Conservation (phyloP, 2,797 vertebrate species). For the Lophius americanus region DNA sequence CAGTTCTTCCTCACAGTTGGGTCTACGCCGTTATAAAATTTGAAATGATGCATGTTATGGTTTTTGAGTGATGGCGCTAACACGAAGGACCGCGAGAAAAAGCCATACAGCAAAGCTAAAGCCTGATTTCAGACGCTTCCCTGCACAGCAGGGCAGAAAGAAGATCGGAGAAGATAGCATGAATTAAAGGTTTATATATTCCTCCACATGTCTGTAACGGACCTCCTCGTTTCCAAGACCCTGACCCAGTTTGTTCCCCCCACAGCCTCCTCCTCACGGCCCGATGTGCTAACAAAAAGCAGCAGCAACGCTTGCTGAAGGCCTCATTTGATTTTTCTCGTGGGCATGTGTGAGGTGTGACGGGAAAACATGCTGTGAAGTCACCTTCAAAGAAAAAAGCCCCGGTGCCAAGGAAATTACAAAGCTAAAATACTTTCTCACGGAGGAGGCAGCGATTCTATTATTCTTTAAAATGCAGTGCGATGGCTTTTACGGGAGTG, state of each 20-base stretch:
- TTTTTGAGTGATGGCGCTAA: no score
- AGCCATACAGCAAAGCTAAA: no score
- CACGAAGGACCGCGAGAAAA: no score
- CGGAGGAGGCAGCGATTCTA: slow-evolving; percentile 80
- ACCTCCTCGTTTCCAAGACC: slow-evolving; percentile 44
- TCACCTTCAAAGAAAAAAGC: slow-evolving; percentile 85
- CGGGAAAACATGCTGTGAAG: slow-evolving; percentile 79
- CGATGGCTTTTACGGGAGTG: slow-evolving; percentile 80
- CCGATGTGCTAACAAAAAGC: slow-evolving; percentile 57
- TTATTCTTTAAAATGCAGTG: slow-evolving; percentile 86
- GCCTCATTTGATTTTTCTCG: slow-evolving; percentile 72
- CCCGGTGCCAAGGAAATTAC: slow-evolving; percentile 79
- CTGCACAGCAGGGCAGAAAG: neutral
- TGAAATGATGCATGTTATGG: no score
- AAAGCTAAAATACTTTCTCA: slow-evolving; percentile 82
- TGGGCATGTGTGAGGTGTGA: slow-evolving; percentile 67
- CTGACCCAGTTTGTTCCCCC: slow-evolving; percentile 35
- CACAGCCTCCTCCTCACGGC: slow-evolving; percentile 34
- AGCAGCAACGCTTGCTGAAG: slow-evolving; percentile 64
- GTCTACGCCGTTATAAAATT: no score
- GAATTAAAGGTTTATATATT: slow-evolving; percentile 7
- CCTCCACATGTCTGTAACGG: no score
- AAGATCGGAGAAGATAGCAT: slow-evolving; percentile 16
- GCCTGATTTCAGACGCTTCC: neutral
- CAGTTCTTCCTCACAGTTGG: no score